Percentiles rank a stretch among this genome's conserved stretches.
phyloP scores from a whole-genome alignment of 2,797 vertebrate genomes.

The Thamnophis elegans region DNA sequence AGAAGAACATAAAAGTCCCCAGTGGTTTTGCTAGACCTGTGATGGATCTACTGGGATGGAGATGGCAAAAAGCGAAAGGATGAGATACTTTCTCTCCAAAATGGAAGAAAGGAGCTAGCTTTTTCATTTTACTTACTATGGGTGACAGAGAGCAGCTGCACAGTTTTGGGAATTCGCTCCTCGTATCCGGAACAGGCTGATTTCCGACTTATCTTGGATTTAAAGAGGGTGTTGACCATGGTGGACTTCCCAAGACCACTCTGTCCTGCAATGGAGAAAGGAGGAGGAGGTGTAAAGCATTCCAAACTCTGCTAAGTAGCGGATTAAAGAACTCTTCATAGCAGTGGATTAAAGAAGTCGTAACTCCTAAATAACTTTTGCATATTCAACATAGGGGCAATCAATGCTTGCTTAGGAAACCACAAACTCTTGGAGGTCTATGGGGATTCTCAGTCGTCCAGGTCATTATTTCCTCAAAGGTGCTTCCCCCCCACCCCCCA shows the following conservation, averaged over 20 bases:
- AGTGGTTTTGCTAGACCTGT: neutral
- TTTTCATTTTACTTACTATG: conserved; percentile 68
- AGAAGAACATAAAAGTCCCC: neutral
- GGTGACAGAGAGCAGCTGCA: conserved; percentile 86
- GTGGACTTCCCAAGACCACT: conserved; percentile 95
- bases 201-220: conserved; percentile 90
- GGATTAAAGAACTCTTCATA: neutral
- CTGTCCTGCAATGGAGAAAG: conserved; percentile 77
- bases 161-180: conserved; percentile 81
- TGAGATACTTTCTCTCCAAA: neutral
- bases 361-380: neutral
- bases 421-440: neutral
- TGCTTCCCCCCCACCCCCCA: neutral
- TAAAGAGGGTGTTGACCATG: conserved; percentile 94
- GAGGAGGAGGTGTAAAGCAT: neutral
- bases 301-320: neutral
- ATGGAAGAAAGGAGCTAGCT: neutral
- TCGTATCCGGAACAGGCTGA: conserved; percentile 69
- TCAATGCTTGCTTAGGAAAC: neutral
- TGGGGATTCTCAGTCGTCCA: neutral
- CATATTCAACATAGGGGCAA: neutral
- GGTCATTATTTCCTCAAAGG: neutral
- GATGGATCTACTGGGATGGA: neutral
- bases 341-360: neutral
- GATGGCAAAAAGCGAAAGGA: neutral